Evolutionary conservation across 1,140 invertebrate species (phyloP), one percentile per base, ranked within the genome.

Genomic region (Halotydeus destructor): DNA sequence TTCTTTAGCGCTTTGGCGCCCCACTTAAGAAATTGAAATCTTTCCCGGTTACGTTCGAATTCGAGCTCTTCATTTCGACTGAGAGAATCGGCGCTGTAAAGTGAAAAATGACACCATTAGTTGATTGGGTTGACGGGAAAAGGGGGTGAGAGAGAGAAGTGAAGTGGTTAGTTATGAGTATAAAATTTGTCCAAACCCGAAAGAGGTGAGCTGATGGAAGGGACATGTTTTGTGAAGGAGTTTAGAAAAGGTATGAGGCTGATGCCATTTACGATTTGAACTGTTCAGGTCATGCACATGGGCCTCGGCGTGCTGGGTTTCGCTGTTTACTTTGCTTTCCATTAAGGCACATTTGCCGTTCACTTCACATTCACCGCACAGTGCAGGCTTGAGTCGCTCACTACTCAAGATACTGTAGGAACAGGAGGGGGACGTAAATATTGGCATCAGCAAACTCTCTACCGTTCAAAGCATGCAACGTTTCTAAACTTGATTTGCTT

Each of bases 11-110:
- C 82, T 55, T 81, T 80, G 0, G 89, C 81, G 35, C 88, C 89
- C 91, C 91, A 98, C 71, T 96, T 94, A 1, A 96, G 61, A 60
- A 97, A 97, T 44, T 75, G 72, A 60, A 97, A 98, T 51, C 93
- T 66, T 58, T 98, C 93, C 54, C 78, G 78, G 60, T 98, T 98
- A 46, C 93, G 71, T 57, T 88, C 77, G 64, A 96, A 96, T 60
- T 98, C 93, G 26, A 96, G 56, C 28, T 85, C 75, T 63, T 97
- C 80, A 64, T 98, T 98, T 55, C 88, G 85, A 48, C 77, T 69
- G 28, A 93, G 58, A 0, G 93, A 79, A 60, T 91, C 81, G 6
- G 72, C 63, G 47, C 83, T 89, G 58, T 41, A 69, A 67, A 47
- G 50, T 57, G 18, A 42, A 50, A 36, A 14, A 33, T 12, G 21